Conservation (phyloP, 2,113 vertebrate species). For the Larimichthys polyactis region DNA sequence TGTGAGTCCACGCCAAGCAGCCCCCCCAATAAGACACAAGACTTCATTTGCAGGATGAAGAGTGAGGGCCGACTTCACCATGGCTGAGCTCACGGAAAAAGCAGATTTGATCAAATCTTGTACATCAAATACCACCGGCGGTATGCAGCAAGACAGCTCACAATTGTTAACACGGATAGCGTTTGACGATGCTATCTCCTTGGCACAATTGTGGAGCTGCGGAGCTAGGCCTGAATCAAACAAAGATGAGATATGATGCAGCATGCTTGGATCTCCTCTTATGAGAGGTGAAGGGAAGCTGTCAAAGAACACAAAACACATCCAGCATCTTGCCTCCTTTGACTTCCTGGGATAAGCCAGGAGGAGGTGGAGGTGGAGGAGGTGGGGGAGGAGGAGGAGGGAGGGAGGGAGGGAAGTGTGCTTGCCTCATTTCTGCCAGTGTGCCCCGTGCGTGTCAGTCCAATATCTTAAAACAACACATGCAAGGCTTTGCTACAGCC, state of each 20-base stretch:
- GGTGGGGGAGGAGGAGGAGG: background rate
- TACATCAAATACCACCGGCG: slow-evolving; percentile 72
- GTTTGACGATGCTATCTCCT: slow-evolving; percentile 68
- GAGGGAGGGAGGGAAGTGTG: background rate
- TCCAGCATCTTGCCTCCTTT: slow-evolving; percentile 68
- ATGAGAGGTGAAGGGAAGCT: slow-evolving; percentile 80
- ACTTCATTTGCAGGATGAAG: slow-evolving; percentile 42
- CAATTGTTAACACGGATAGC: slow-evolving; percentile 71
- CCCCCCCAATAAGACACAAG: slow-evolving; percentile 43
- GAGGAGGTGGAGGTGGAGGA: slow-evolving; percentile 27
- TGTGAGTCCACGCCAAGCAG: slow-evolving; percentile 32
- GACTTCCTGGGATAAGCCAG: slow-evolving; percentile 69
- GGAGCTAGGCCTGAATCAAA: slow-evolving; percentile 74
- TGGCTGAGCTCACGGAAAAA: slow-evolving; percentile 45
- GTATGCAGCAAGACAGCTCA: slow-evolving; percentile 69
- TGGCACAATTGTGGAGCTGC: slow-evolving; percentile 68
- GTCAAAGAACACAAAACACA: slow-evolving; percentile 80
- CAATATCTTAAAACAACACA: slow-evolving; percentile 88
- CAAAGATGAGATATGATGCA: slow-evolving; percentile 74
- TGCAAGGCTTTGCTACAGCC: slow-evolving; percentile 83
- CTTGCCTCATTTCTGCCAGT: slow-evolving; percentile 79
- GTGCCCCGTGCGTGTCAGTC: slow-evolving; percentile 83
- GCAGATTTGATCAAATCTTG: slow-evolving; percentile 72
- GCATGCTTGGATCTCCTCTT: slow-evolving; percentile 75
- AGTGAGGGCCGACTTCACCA: slow-evolving; percentile 30